phyloP scores from a whole-genome alignment of 2,113 vertebrate genomes.

The Lepisosteus oculatus region DNA sequence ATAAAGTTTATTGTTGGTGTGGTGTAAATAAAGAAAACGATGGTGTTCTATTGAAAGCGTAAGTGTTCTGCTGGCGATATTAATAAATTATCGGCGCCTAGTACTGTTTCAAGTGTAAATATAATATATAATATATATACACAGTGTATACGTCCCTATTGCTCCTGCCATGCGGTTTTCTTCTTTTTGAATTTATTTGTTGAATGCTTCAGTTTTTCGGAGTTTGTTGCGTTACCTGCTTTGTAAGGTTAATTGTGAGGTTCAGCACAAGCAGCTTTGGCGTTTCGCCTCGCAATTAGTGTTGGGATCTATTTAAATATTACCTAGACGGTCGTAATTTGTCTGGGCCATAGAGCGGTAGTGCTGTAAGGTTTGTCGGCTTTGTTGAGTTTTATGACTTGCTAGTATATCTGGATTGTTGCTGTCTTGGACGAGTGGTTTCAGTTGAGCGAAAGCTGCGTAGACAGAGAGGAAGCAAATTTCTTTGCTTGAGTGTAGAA shows the following conservation, averaged over 20 bases:
- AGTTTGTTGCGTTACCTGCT: neutral
- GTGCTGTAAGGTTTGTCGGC: constrained; percentile 88
- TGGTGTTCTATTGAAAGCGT: constrained; percentile 28
- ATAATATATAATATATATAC: neutral
- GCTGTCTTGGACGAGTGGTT: constrained; percentile 85
- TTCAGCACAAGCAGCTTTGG: neutral
- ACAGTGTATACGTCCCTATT: neutral
- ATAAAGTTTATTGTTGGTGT: constrained; percentile 34
- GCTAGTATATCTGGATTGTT: constrained; percentile 93
- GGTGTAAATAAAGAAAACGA: constrained; percentile 43
- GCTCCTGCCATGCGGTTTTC: no score
- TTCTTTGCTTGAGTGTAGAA: constrained; percentile 56
- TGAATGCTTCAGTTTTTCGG: neutral
- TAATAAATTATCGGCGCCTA: constrained; percentile 68
- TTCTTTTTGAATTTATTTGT: neutral
- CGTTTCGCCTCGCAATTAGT: constrained; percentile 66
- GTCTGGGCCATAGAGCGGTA: constrained; percentile 77
- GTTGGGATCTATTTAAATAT: constrained; percentile 91
- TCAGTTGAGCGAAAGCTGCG: constrained; percentile 83
- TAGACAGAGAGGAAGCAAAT: constrained; percentile 76
- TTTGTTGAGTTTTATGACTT: constrained; percentile 99
- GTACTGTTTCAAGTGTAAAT: constrained; percentile 24
- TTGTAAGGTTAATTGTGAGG: neutral
- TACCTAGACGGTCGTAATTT: constrained; percentile 83
- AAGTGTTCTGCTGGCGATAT: constrained; percentile 54